phyloP scores from a whole-genome alignment of 64 coral and sea anemone species.

The Trachythela sp. region DNA sequence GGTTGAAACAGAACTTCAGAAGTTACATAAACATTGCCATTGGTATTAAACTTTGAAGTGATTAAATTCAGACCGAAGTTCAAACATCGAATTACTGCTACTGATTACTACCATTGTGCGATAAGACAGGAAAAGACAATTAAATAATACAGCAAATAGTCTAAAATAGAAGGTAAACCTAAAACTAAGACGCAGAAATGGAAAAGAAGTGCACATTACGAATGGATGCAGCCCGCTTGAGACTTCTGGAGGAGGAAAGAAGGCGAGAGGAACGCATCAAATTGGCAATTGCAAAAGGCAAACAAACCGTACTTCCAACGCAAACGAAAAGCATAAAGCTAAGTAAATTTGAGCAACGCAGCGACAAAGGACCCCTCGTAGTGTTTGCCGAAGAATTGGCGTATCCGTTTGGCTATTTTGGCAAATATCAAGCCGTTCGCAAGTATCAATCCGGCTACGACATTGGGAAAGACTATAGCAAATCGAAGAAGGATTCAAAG shows the following conservation, averaged over 20 bases:
- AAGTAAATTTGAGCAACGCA: constrained; percentile 74
- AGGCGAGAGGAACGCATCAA: constrained; percentile 46
- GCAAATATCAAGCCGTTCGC: neutral
- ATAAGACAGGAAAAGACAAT: neutral
- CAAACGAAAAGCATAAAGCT: constrained; percentile 60
- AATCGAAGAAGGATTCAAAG: neutral
- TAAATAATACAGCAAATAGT: neutral
- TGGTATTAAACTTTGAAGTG: neutral
- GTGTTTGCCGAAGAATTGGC: constrained; percentile 66
- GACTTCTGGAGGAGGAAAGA: neutral
- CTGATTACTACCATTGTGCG: neutral
- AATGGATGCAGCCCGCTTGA: neutral
- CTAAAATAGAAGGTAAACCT: neutral
- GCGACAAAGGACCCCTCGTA: constrained; percentile 54
- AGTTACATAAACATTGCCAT: neutral
- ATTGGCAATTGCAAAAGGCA: constrained; percentile 77
- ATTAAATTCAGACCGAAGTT: neutral
- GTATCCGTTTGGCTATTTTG: neutral
- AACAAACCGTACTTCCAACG: constrained; percentile 50
- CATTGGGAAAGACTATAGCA: neutral
- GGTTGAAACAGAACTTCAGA: neutral
- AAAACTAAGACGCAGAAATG: neutral
- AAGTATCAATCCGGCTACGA: neutral
- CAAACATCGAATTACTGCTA: neutral
- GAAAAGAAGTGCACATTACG: neutral